Evolutionary conservation across 2,888 invertebrate species (phyloP), one percentile per base, ranked within the genome.

Genomic region (Stramonita haemastoma): DNA sequence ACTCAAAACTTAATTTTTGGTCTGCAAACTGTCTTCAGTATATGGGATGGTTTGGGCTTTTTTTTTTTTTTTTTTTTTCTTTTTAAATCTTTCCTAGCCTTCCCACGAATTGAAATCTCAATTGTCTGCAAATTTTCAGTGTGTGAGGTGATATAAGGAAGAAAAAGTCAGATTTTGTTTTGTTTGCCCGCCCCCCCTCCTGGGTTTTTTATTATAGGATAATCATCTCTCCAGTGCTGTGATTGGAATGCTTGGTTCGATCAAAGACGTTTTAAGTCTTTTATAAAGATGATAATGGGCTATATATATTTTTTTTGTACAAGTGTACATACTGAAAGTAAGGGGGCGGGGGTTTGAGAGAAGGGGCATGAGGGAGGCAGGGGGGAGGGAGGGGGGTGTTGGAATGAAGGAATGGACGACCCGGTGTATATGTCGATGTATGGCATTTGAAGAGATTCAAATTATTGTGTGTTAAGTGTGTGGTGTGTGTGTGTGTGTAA

Each of bases 191-290:
- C n/a, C 22, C 11, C n/a, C 73, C 8, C 26, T 5, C 8, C 73
- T n/a, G n/a, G 73, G 73, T 15, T 1, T 60, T n/a, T 73, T 22
- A 26, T 22, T n/a, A 73, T 73, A 34, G 17, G 34, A 79, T 79
- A 79, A 79, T 79, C 19, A 32, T 79, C 34, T 34, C 34, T 32
- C 79, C 79, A 79, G 32, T 79, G 22, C 79, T 79, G 79, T 79
- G 79, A 79, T 79, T 34, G 13, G 79, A 79, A 19, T 79, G 79
- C 32, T 79, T 79, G 79, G 19, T 34, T 79, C 32, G 79, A 34
- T 17, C 19, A 15, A 22, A 22, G 15, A 79, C 79, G 79, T 32
- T 15, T 26, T 32, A 34, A 22, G 34, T 79, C 32, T 32, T 73
- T 73, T 79, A 32, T 32, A 79, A 79, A 32, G 15, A 34, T 22